Evolutionary conservation across 2,888 invertebrate species (phyloP).

Genomic region (Drosophila flavopinicola): DNA sequence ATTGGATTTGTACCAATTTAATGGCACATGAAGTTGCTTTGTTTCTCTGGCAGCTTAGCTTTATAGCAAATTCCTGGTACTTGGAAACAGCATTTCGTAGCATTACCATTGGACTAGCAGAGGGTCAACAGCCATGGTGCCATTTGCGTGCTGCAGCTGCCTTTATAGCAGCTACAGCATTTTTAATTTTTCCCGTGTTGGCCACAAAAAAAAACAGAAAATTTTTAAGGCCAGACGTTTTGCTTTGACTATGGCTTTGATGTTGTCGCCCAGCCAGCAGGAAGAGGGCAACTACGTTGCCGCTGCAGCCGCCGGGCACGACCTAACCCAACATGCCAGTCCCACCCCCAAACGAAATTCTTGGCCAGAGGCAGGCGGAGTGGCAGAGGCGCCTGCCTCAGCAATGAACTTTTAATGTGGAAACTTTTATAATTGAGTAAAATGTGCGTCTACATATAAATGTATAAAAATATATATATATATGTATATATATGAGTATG

Average conservation of each 20-base stretch:
- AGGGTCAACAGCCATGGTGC: conserved; percentile 14
- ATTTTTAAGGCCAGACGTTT: conserved; percentile 68
- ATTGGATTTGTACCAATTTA: not conserved
- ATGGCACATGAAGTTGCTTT: conserved; percentile 4
- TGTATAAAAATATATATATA: conserved; percentile 1
- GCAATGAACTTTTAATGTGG: conserved; percentile 81
- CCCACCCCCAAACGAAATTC: conserved; percentile 38
- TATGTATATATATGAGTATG: not conserved
- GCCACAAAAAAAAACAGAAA: conserved; percentile 37
- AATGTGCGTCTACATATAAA: conserved; percentile 63
- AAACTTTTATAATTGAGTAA: conserved; percentile 82
- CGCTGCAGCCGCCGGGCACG: conserved; percentile 49
- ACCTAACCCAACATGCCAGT: conserved; percentile 64
- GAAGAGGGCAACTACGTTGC: conserved; percentile 19
- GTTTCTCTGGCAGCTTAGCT: not conserved
- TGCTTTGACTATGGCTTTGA: conserved; percentile 66
- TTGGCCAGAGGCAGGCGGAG: conserved; percentile 14
- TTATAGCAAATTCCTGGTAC: conserved; percentile 16
- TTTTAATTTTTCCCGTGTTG: conserved; percentile 59
- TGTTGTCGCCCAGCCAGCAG: conserved; percentile 50
- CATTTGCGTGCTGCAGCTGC: conserved; percentile 31
- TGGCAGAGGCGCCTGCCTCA: conserved; percentile 44
- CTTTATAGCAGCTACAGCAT: conserved; percentile 33
- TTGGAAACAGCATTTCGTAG: conserved; percentile 4
- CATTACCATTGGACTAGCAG: conserved; percentile 28